Conservation (phyloP, 2,888 invertebrate species). For the Archips xylosteana region DNA sequence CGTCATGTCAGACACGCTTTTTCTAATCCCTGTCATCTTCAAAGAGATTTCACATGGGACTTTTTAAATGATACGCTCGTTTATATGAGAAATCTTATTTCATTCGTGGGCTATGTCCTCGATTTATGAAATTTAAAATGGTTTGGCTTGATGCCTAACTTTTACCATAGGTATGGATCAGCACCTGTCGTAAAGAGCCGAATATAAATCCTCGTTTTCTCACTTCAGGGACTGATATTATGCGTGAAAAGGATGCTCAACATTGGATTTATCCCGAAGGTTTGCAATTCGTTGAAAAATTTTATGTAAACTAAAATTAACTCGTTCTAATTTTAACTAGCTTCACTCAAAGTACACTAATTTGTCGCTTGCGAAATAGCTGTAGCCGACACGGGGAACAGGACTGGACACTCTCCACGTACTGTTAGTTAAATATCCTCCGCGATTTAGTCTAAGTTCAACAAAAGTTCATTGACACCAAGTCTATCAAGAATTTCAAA, state of each 20-base stretch:
- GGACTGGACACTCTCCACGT: too few relatives aligned
- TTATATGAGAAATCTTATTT: slow-evolving; percentile 3
- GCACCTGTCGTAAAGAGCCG: neutral
- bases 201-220: too few relatives aligned
- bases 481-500: neutral
- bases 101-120: neutral
- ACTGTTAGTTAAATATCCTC: neutral
- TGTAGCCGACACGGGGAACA: too few relatives aligned
- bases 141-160: neutral
- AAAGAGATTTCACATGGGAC: slow-evolving; percentile 49
- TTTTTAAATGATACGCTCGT: slow-evolving; percentile 30
- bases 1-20: slow-evolving; percentile 46
- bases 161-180: neutral
- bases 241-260: too few relatives aligned
- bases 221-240: too few relatives aligned
- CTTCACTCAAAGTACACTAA: too few relatives aligned
- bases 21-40: slow-evolving; percentile 46
- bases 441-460: neutral
- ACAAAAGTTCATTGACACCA: neutral
- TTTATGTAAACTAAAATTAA: too few relatives aligned
- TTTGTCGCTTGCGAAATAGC: too few relatives aligned
- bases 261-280: too few relatives aligned
- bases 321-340: too few relatives aligned
- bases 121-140: slow-evolving; percentile 1
- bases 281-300: neutral